Percentiles rank a stretch among this genome's conserved stretches.
phyloP scores from a whole-genome alignment of 2,888 invertebrate genomes.

The Argyresthia goedartella region DNA sequence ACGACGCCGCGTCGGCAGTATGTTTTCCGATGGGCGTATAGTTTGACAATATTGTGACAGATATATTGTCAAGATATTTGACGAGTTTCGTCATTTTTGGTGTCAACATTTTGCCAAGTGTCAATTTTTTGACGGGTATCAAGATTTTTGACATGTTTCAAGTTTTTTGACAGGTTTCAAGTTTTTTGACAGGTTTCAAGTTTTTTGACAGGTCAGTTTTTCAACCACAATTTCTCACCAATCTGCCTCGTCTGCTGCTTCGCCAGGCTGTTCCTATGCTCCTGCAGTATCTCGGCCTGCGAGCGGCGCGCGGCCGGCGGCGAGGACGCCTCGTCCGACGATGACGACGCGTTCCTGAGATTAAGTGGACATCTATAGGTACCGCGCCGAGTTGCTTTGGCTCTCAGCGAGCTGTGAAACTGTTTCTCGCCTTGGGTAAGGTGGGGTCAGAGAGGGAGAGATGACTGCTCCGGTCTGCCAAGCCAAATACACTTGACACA shows the following conservation, averaged over 20 bases:
- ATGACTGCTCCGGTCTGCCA: too few species aligned
- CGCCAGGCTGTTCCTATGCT: slow-evolving; percentile 26
- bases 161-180: neutral
- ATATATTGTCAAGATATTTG: too few species aligned
- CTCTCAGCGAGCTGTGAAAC: neutral
- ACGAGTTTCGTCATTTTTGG: too few species aligned
- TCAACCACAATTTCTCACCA: slow-evolving; percentile 19
- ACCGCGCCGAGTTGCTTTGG: too few species aligned
- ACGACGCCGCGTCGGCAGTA: too few species aligned
- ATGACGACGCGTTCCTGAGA: slow-evolving; percentile 52
- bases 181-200: neutral
- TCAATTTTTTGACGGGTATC: neutral
- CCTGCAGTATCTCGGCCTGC: slow-evolving; percentile 56
- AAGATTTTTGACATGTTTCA: neutral
- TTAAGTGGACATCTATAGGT: neutral
- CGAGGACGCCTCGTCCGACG: slow-evolving; percentile 45
- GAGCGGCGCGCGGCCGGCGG: slow-evolving; percentile 42
- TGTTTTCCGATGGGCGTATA: too few species aligned
- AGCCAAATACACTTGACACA: too few species aligned
- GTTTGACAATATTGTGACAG: too few species aligned
- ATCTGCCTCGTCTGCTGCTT: slow-evolving; percentile 22
- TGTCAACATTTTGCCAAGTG: too few species aligned
- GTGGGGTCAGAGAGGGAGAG: neutral
- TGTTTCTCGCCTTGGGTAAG: neutral
- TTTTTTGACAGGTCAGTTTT: too few species aligned